These are phyloP conservation scores for Patagioenas fasciata DNA, from an alignment of 2,113 vertebrate species.

Conservation along the genomic window DNA sequence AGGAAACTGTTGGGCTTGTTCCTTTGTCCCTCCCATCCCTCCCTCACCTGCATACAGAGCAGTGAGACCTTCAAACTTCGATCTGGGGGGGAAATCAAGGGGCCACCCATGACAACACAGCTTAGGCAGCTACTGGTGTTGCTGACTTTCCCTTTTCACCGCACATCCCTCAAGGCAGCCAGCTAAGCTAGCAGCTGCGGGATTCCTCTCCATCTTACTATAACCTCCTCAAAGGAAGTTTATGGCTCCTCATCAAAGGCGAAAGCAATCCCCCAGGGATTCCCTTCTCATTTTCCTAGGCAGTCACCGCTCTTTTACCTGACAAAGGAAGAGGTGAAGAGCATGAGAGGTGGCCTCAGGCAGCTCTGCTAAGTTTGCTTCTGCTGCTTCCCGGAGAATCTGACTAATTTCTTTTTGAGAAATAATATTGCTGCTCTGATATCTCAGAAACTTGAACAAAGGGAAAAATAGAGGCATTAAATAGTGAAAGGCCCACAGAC, in stretches of 20 bases:
- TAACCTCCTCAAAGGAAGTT: neutral
- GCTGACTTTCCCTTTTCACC: neutral
- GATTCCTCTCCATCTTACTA: neutral
- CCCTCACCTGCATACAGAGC: neutral
- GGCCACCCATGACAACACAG: neutral
- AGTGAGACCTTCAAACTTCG: neutral
- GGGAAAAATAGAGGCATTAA: constrained; percentile 3
- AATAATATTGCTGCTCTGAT: constrained; percentile 70
- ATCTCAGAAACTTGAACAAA: constrained; percentile 81
- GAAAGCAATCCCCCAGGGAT: neutral
- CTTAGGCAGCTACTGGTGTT: neutral
- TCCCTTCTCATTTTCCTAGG: neutral
- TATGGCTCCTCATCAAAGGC: neutral
- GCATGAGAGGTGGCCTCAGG: constrained; percentile 70
- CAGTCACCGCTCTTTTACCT: constrained; percentile 74
- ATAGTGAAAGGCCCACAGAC: neutral
- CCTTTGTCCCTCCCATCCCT: neutral
- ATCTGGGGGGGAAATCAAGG: neutral
- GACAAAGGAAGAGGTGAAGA: constrained; percentile 80
- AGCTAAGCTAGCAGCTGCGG: neutral
- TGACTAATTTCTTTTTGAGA: constrained; percentile 78
- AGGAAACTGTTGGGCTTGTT: neutral
- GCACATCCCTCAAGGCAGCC: neutral
- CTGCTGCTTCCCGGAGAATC: constrained; percentile 78
- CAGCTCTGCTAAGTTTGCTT: constrained; percentile 77